Evolutionary conservation across 35 echinoderm and acorn worm species (phyloP), one percentile per base, ranked within the genome.

Genomic region (Lytechinus pictus): DNA sequence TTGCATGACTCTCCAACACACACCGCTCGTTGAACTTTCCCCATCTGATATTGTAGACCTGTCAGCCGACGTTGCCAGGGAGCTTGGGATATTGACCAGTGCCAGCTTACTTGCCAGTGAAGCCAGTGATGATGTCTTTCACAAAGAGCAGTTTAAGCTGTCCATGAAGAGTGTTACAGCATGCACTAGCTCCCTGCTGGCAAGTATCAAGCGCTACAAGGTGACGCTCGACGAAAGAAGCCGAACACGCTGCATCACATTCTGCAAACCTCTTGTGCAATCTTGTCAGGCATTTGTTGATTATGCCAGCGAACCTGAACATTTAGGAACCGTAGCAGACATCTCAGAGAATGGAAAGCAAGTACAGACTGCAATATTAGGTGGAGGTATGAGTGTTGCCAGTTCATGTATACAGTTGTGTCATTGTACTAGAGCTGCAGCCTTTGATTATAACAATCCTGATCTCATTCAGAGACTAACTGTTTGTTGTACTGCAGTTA

Each of bases 261-360:
- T 99, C 95, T 97, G 96, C 54, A 98, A 98, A 95, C 97, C 98
- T 96, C 96, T 99, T 6, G 98, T 99, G 97, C 97, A 98, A 97
- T 97, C 98, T 89, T 99, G 98, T 88, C 95, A 97, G 91, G 97
- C 98, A 21, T 93, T 99, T 71, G 98, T 99, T 8, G 96, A 98
- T 57, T 99, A 98, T 53, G 98, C 98, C 72, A 98, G 97, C 16
- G 98, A 99, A 95, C 86, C 94, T 3, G 98, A 99, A 94, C 98
- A 99, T 57, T 96, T 95, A 14, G 98, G 98, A 53, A 97, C 95
- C 52, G 95, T 95, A 4, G 97, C 98, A 6, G 57, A 97, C 52
- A 93, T 99, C 53, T 95, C 96, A 24, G 96, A 97, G 6, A 95
- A 60, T 54, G 97, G 98, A 27, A 96, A 94, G 54, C 94, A 97